Base-by-base conservation (phyloP, 2,888 invertebrate species). In the Sturmia bella region DNA sequence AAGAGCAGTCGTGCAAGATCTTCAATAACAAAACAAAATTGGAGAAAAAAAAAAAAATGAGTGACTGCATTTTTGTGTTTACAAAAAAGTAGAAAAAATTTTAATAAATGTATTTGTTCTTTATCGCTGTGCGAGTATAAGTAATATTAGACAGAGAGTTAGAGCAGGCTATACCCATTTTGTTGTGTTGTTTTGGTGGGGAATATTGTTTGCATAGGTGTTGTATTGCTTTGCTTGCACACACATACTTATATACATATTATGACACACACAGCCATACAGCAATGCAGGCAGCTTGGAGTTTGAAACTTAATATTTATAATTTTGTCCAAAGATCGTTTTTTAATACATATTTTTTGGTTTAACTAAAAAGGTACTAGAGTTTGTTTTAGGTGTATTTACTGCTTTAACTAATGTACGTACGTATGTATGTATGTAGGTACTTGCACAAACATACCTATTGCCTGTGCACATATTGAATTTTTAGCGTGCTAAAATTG, bases 401-500 rank as follows among this genome's bases (percentile, higher is more conserved):
- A 32, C 32, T 32, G 9, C 32, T 32, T 7, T 32, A 3, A 32
- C 32, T 32, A 32, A 45, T 45, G 4, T 15, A 6, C 43, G 11
- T 2, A 2, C 39, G 13, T 39, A 39, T 39, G 2, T 39, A 39
- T 39, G 1, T 2, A 5, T 1, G 13, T n/a, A 41, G n/a, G 19
- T 9, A 27, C 13, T 17, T 1, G 11, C 11, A 15, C 54, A 24
- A 27, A 63, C 15, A 15, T 66, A 12, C 15, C 0, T 13, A 21
- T 11, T 3, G n/a, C 15, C 21, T 21, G 17, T 37, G 7, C 1
- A 9, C 19, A 13, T 39, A 64, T 64, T 52, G 19, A 50, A 39
- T 48, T 74, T 61, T 70, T 39, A 17, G 13, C 59, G 69, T 83
- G 76, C 83, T 59, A 73, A 80, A 82, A 83, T 77, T 82, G 69